phyloP scores from a whole-genome alignment of 2,888 invertebrate species.

The Imbricaverruca yamaguchii region DNA sequence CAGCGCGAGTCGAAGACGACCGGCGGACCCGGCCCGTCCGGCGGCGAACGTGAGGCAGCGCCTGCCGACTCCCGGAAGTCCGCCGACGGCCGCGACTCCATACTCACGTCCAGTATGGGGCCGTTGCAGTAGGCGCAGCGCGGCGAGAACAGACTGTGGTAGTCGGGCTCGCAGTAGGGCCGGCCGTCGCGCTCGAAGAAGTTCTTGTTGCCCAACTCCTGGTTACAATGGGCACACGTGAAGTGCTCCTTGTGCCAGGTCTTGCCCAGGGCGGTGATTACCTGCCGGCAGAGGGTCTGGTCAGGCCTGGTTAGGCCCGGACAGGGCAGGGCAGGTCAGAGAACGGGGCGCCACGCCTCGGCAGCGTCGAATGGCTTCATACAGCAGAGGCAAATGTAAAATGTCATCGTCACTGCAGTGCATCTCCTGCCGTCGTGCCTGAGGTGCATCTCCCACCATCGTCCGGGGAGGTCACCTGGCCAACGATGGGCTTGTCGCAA shows the following conservation, averaged over 20 bases:
- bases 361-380: too few species aligned
- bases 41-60: neutral
- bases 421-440: too few species aligned
- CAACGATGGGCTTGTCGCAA: slow-evolving; percentile 97
- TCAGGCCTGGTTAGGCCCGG: too few species aligned
- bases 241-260: slow-evolving; percentile 99
- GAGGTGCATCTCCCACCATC: too few species aligned
- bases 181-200: slow-evolving; percentile 96
- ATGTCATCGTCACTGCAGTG: too few species aligned
- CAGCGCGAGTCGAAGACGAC: neutral
- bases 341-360: neutral
- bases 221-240: slow-evolving; percentile 93
- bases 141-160: slow-evolving; percentile 96
- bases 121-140: slow-evolving; percentile 98
- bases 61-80: neutral
- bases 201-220: slow-evolving; percentile 84
- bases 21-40: neutral
- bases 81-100: too few species aligned
- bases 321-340: neutral
- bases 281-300: slow-evolving; percentile 23
- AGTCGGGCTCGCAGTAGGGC: slow-evolving; percentile 97
- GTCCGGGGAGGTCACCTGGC: slow-evolving; percentile 55
- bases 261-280: slow-evolving; percentile 80
- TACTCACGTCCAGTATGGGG: slow-evolving; percentile 74
- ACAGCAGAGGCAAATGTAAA: too few species aligned